Base-by-base conservation (phyloP, 2,888 invertebrate species). In the Noctua janthina region DNA sequence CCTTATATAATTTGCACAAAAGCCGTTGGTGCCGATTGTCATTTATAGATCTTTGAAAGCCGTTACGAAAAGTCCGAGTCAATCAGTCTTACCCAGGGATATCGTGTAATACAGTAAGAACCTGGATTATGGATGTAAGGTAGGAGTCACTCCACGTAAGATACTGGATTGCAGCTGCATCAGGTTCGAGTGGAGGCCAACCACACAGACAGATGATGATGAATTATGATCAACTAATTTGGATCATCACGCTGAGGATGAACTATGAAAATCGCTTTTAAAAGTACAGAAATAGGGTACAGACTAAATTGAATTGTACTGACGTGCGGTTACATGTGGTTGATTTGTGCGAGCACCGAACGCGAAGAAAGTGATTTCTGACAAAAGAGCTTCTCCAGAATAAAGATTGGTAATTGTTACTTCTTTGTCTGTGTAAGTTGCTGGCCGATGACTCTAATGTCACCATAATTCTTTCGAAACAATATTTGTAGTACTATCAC, bases 371-470 rank as follows among this genome's bases (percentile, higher is more conserved):
- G 49, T 66, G 11, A 46, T 66, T 39, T 66, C 46, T 17, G 2
- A 54, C 54, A 23, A 66, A 39, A 2, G 6, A n/a, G 6, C 49
- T 73, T 66, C 43, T 56, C 23, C 39, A 15, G 39, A 81, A 81
- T 17, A n/a, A 2, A 29, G 20, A n/a, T 43, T 35, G 17, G 10
- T 2, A 1, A 35, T 43, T 17, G 7, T 39, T 17, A 59, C 17
- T 23, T 23, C n/a, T 51, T 67, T 82, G 23, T n/a, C 6, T 39
- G 10, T 51, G 11, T n/a, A 7, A 23, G 15, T 49, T 3, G 15
- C 39, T 66, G 11, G 46, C 43, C 5, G 0, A 1, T 64, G 15
- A 54, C 64, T 43, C 54, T 35, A 11, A n/a, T n/a, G 20, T 17
- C 20, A 10, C 17, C 35, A 13, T 78, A 10, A 49, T 23, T 15